Base-by-base conservation (phyloP, 2,797 vertebrate species). In the Amniataba percoides region DNA sequence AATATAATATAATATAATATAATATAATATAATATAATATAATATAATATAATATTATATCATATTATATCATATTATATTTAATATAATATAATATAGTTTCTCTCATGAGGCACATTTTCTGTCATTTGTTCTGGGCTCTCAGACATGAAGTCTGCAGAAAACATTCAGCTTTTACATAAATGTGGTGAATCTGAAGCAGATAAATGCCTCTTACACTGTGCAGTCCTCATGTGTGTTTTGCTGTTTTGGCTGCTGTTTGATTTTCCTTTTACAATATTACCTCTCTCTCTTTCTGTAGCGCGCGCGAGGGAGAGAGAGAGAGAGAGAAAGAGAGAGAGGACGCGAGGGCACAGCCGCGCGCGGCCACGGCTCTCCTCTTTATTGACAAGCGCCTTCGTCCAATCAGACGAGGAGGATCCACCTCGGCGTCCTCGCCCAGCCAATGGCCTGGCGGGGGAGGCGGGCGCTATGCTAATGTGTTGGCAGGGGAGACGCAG, bases 401-500 rank as follows among this genome's bases (percentile, higher is more conserved):
- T 85, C 94, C 2, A 95, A 93, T 93, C 86, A 75, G 9, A 77
- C 7, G 18, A 42, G 0, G 31, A 40, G 34, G 52, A 27, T 4
- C 57, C 43, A 2, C 79, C 68, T 67, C 16, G 0, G 10, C 23
- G 0, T 8, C 5, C 27, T 31, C 27, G 27, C 2, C 40, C 2
- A 4, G 46, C 94, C 65, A 94, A 93, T 93, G 25, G 18, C 5
- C 15, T 51, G 8, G 48, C n/a, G 48, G 25, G n/a, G 71, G 62
- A 52, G 93, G 93, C 81, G 88, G 80, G 1, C 7, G 64, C 60
- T 82, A 94, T 92, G 94, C 87, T 83, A 94, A 94, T 93, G 78
- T 90, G 87, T 94, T 95, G 94, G 93, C 93, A 90, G 82, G 92
- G 88, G 94, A 93, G 90, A 94, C 91, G 88, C 81, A 91, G 90